Conservation (phyloP, 2,888 invertebrate genomes). For the Rotaria macrura region DNA sequence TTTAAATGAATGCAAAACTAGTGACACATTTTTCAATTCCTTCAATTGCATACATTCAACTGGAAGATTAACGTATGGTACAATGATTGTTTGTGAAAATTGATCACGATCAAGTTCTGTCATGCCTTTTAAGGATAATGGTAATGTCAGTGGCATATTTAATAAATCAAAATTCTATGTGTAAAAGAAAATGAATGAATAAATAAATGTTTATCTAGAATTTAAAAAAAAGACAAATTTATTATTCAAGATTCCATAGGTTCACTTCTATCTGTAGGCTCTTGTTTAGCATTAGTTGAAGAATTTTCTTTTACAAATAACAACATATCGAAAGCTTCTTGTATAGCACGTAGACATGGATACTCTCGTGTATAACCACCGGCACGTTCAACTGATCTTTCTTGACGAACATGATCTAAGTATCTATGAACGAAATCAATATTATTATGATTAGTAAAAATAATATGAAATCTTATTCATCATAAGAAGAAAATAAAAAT, state of each 20-base stretch:
- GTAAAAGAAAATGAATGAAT: too few species aligned
- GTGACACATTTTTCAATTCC: slow-evolving; percentile 59
- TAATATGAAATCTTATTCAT: not conserved
- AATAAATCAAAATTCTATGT: too few species aligned
- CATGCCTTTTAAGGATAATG: slow-evolving; percentile 65
- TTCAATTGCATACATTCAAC: slow-evolving; percentile 47
- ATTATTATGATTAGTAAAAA: too few species aligned
- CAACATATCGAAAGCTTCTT: slow-evolving; percentile 11
- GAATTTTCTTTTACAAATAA: not conserved
- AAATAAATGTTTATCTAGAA: not conserved
- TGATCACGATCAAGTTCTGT: slow-evolving; percentile 60
- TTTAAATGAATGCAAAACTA: slow-evolving; percentile 64
- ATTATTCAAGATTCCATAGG: not conserved
- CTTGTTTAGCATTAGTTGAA: not conserved
- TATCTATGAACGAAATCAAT: not conserved
- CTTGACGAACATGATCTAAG: not conserved
- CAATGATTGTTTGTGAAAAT: slow-evolving; percentile 59
- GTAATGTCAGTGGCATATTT: slow-evolving; percentile 50
- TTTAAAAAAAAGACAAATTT: not conserved
- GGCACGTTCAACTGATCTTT: not conserved
- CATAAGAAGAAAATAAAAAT: too few species aligned
- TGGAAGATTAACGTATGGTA: slow-evolving; percentile 60
- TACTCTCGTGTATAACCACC: not conserved
- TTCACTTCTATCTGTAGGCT: not conserved
- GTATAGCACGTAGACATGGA: not conserved